Conservation (phyloP, 1,140 invertebrate genomes). For the Dolichoris vasculosae region DNA sequence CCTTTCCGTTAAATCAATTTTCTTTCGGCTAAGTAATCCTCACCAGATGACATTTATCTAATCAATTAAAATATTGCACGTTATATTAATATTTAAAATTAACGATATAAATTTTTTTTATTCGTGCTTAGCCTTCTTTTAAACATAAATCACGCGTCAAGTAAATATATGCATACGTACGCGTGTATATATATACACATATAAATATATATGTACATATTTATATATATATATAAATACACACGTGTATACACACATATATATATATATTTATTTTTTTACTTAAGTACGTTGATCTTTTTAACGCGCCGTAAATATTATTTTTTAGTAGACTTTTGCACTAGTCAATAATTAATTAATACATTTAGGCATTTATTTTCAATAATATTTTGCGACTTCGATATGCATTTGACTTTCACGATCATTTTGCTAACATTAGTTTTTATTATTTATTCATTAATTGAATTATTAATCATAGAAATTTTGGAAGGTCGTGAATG, state of each 20-base stretch:
- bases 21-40: constrained; percentile 19
- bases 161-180: neutral
- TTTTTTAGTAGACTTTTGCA: constrained; percentile 8
- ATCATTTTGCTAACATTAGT: constrained; percentile 28
- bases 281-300: constrained; percentile 1
- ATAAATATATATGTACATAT: neutral
- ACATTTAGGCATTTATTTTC: constrained; percentile 49
- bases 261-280: neutral
- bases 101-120: constrained; percentile 15
- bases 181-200: neutral
- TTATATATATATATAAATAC: neutral
- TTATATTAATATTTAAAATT: neutral
- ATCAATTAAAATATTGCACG: constrained; percentile 49
- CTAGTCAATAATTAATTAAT: constrained; percentile 37
- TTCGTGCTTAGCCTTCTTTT: constrained; percentile 3
- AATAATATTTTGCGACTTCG: constrained; percentile 44
- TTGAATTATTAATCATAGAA: constrained; percentile 27
- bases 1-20: neutral
- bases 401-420: constrained; percentile 52
- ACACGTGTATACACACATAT: neutral
- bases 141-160: constrained; percentile 1
- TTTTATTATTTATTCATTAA: constrained; percentile 14
- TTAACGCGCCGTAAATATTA: constrained; percentile 1
- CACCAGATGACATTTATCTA: constrained; percentile 14
- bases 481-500: constrained; percentile 29